Evolutionary conservation across 2,113 vertebrate species (phyloP), one percentile per base, ranked within the genome.

Genomic region (Cisticola juncidis): DNA sequence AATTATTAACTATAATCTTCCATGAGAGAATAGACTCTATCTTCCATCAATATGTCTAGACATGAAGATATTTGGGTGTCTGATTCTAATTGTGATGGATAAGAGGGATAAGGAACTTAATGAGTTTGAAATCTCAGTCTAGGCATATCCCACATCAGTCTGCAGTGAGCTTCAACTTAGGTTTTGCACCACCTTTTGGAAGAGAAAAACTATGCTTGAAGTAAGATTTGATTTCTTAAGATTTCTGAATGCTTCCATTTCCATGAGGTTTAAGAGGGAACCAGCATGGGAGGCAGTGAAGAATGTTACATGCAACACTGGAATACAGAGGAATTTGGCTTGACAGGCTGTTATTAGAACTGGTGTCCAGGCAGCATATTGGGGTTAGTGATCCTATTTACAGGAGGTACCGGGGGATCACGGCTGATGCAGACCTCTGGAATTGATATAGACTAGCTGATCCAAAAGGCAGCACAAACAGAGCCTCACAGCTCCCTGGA

Each of bases 341-440:
- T 82, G 70, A 76, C 66, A 61, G 62, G 47, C 68, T 82, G 83
- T 72, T 92, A 81, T n/a, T 87, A 85, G 81, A 91, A 77, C 36
- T 77, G 69, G 47, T 82, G 77, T 95, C 78, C 85, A 58, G 70
- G 58, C 91, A 93, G 78, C 45, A 88, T 70, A 91, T 86, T 88
- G 81, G 58, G 74, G 93, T 94, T 94, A 93, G 89, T 31, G 87
- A 96, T 92, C 91, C 91, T 94, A 70, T 93, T 95, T 95, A 69
- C 40, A 40, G 35, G 70, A 73, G 13, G 42, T 80, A 65, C 58
- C 81, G 28, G 4, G 70, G 71, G 78, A 88, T 69, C 78, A 50
- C 14, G 22, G 64, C 12, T 95, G 81, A 82, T 85, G 83, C 70
- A 78, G 56, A 62, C 76, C 91, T 83, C 73, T 35, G 61, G 58